Base-by-base conservation (phyloP, 2,797 vertebrate genomes). In the Psittacula echo region DNA sequence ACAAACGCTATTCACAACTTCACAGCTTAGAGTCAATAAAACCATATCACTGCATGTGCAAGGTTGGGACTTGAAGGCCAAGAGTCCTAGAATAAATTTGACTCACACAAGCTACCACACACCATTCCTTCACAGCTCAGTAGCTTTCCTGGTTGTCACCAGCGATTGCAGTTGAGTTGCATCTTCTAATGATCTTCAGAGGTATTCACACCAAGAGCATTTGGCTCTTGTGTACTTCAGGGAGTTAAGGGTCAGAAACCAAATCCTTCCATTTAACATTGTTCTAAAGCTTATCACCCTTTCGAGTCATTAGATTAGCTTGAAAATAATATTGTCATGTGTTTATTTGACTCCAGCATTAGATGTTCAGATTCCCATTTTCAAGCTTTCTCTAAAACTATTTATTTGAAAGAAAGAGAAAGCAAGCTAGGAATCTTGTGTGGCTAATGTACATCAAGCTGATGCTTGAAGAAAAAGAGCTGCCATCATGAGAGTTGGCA, bases 401-500 rank as follows among this genome's bases (percentile, higher is more conserved):
- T 23, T 45, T 79, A 34, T 85, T 72, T 67, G 37, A 72, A 87
- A 77, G 66, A 66, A 65, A 67, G 9, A 75, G 26, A 74, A 90
- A 74, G 56, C 13, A 86, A 91, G 44, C 14, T 30, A 60, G 39
- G 74, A 79, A 61, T 90, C 87, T 82, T 79, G 45, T 58, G 42
- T 71, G 65, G 86, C 45, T 90, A 89, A 89, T 10, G 39, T 39
- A 90, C 39, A 56, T 80, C 48, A 71, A 68, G 65, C 17, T 77
- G 67, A 89, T 51, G 54, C 56, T 91, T 91, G 67, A 94, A 93
- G 93, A 95, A 95, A 94, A 96, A 85, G 88, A 91, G 81, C 91
- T 90, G 72, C 81, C 86, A 93, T 95, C 83, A 77, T 87, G 72
- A 95, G 94, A 96, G 78, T 56, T 72, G 77, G 96, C 84, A 96